Conservation (phyloP, 1,140 invertebrate genomes). For the Bombus huntii region DNA sequence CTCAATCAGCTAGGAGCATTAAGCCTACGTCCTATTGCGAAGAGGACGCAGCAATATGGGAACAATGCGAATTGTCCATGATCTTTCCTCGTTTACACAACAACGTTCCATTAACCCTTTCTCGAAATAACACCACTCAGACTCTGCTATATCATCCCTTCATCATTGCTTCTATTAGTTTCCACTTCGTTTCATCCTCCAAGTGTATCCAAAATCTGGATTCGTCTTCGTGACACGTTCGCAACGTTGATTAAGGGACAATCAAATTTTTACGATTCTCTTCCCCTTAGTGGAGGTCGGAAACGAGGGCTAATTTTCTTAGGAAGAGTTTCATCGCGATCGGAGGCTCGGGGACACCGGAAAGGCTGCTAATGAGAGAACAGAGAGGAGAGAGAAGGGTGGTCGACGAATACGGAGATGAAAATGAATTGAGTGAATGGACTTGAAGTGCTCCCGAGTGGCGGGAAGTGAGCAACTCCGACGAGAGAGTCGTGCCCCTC, state of each 20-base stretch:
- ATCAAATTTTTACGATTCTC: conserved; percentile 62
- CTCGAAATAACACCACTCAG: neutral
- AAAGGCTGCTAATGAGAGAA: conserved; percentile 80
- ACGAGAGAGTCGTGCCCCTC: conserved; percentile 55
- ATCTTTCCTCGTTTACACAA: conserved; percentile 29
- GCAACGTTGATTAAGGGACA: conserved; percentile 31
- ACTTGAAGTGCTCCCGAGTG: conserved; percentile 78
- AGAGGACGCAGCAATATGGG: conserved; percentile 15
- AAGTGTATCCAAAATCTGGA: neutral
- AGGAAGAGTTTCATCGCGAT: conserved; percentile 65
- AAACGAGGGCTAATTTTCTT: conserved; percentile 78
- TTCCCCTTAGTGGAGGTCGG: conserved; percentile 60
- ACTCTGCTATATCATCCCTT: neutral
- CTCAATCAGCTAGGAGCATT: conserved; percentile 47
- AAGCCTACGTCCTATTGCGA: conserved; percentile 24
- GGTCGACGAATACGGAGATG: conserved; percentile 77
- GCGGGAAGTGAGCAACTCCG: conserved; percentile 81
- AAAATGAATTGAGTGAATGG: conserved; percentile 82
- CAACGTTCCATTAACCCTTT: conserved; percentile 5
- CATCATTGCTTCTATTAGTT: neutral
- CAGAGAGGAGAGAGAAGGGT: conserved; percentile 70
- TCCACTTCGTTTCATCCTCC: neutral
- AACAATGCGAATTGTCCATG: conserved; percentile 22
- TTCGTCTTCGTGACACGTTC: neutral
- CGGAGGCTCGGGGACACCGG: conserved; percentile 73